Evolutionary conservation across 2,888 invertebrate species (phyloP).

Genomic region (Tryphoninae sp.): DNA sequence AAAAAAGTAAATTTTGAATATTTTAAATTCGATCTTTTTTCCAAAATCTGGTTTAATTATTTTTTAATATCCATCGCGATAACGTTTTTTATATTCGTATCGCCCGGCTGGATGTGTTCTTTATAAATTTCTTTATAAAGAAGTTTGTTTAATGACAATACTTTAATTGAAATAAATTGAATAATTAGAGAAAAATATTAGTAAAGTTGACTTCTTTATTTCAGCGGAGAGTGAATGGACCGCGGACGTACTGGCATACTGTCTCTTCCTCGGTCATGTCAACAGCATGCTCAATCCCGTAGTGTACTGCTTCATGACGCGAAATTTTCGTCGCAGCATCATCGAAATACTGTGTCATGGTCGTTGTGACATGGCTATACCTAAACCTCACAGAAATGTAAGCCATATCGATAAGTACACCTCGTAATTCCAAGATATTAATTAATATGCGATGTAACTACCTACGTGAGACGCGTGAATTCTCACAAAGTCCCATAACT

Average conservation of each 20-base stretch:
- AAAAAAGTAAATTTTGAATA: neutral
- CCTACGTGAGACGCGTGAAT: too few relatives aligned
- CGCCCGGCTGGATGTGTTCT: neutral
- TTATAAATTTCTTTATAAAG: too few relatives aligned
- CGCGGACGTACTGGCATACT: conserved; percentile 84
- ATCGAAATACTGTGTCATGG: conserved; percentile 83
- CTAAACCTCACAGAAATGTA: conserved; percentile 71
- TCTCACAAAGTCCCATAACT: too few relatives aligned
- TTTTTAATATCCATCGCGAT: neutral
- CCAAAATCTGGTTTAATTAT: too few relatives aligned
- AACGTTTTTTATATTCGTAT: neutral
- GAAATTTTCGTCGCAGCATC: conserved; percentile 87
- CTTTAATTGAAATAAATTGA: too few relatives aligned
- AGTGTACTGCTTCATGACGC: conserved; percentile 89
- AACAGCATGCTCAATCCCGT: conserved; percentile 91
- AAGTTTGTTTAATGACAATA: too few relatives aligned
- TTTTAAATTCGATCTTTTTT: too few relatives aligned
- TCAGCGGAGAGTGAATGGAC: conserved; percentile 74
- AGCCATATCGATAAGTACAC: conserved; percentile 59
- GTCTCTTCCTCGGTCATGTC: conserved; percentile 88
- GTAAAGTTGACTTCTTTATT: conserved; percentile 50
- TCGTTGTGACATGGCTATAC: conserved; percentile 62
- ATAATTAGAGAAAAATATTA: too few relatives aligned
- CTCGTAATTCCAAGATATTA: too few relatives aligned
- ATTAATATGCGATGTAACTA: too few relatives aligned